A percentile compares a stretch with the other conserved stretches of the same genome.
phyloP scores from a whole-genome alignment of 1,140 invertebrate species.

The Ooceraea biroi region DNA sequence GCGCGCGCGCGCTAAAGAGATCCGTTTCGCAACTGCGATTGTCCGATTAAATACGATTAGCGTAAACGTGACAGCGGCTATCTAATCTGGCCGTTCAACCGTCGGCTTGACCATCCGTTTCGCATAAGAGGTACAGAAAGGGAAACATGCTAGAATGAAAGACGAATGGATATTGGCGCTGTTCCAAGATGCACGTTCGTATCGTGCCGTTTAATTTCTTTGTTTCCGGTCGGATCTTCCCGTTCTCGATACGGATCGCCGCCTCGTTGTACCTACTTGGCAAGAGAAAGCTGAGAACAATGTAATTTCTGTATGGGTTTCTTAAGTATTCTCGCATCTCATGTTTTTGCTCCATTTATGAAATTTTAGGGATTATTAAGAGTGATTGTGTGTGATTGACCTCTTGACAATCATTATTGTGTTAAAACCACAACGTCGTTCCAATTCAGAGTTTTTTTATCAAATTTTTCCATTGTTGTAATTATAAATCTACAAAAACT shows the following conservation, averaged over 20 bases:
- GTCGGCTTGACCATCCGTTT: constrained; percentile 2
- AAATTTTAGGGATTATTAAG: not conserved
- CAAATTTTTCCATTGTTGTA: not conserved
- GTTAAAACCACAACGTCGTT: not conserved
- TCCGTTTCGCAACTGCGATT: constrained; percentile 10
- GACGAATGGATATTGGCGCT: not conserved
- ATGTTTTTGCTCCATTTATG: not conserved
- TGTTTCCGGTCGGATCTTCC: not conserved
- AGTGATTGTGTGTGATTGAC: not conserved
- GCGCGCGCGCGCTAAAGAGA: constrained; percentile 35
- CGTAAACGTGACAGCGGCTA: constrained; percentile 13
- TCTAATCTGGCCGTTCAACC: not conserved
- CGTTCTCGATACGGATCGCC: not conserved
- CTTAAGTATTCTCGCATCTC: not conserved
- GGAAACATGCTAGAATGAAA: not conserved
- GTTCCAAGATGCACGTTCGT: not conserved
- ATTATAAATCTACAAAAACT: constrained; percentile 16
- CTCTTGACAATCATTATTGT: not conserved
- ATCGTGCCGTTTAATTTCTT: constrained; percentile 24
- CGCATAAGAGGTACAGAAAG: not conserved
- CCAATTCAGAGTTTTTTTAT: not conserved
- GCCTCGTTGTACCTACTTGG: not conserved
- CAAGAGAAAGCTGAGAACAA: constrained; percentile 27
- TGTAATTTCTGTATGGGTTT: not conserved
- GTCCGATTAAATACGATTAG: constrained; percentile 33